Evolutionary conservation across 2,888 invertebrate species (phyloP).

Genomic region (Omphaloscelis lunosa): DNA sequence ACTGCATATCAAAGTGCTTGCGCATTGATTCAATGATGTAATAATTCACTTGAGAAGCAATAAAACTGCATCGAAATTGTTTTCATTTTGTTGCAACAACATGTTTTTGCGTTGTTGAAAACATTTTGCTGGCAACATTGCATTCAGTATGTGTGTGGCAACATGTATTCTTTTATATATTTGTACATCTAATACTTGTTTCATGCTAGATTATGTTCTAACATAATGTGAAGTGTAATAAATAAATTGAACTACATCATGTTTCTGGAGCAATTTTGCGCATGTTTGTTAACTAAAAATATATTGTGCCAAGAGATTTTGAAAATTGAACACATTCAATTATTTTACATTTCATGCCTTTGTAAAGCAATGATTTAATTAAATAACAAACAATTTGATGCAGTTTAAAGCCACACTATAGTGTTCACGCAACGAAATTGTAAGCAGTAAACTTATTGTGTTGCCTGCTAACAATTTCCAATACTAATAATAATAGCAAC

Average conservation of each 20-base stretch:
- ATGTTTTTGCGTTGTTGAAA: not conserved
- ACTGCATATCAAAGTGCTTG: constrained; percentile 60
- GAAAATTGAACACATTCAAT: not conserved
- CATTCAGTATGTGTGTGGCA: not conserved
- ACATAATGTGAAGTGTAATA: not conserved
- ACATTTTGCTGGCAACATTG: constrained; percentile 11
- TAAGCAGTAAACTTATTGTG: constrained; percentile 20
- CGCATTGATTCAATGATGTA: constrained; percentile 43
- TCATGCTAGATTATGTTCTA: not conserved
- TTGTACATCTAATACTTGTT: not conserved
- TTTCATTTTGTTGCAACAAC: constrained; percentile 12
- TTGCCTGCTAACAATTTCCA: constrained; percentile 43
- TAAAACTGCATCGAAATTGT: constrained; percentile 60
- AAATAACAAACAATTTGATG: constrained; percentile 49
- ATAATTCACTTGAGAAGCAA: constrained; percentile 41
- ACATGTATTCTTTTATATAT: constrained; percentile 1
- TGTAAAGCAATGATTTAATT: constrained; percentile 1
- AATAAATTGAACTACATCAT: not conserved
- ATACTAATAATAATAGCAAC: constrained; percentile 42
- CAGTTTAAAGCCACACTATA: constrained; percentile 50
- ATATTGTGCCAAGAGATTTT: constrained; percentile 27
- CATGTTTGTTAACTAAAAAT: not conserved
- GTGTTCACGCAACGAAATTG: constrained; percentile 53
- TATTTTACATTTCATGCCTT: not conserved
- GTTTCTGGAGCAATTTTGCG: constrained; percentile 1